Percentiles rank a stretch among this genome's conserved stretches.
Evolutionary conservation across 1,140 invertebrate species (phyloP).

Genomic region (Drosophila pandora): DNA sequence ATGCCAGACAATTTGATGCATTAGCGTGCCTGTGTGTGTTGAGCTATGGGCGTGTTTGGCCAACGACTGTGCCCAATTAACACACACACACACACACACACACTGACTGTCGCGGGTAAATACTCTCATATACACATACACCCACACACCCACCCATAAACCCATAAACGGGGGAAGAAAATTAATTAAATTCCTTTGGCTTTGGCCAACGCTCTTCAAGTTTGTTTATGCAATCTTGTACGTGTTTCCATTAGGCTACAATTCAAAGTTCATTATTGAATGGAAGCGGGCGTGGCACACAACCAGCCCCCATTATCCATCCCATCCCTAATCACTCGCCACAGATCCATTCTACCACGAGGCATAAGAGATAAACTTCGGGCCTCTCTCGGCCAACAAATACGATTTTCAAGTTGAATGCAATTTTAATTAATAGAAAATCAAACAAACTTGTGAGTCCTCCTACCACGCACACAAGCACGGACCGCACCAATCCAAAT

Average conservation of each 20-base stretch:
- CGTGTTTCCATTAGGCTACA: conserved; percentile 79
- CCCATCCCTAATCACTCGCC: background rate
- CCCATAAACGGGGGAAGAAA: conserved; percentile 60
- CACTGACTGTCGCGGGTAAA: conserved; percentile 26
- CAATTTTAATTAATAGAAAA: conserved; percentile 83
- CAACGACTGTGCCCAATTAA: conserved; percentile 66
- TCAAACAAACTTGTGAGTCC: conserved; percentile 70
- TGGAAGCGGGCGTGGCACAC: conserved; percentile 24
- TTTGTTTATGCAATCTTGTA: conserved; percentile 75
- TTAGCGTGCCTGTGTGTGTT: conserved; percentile 42
- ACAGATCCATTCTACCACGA: background rate
- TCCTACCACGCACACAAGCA: conserved; percentile 22
- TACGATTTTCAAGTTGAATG: conserved; percentile 81
- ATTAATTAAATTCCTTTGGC: conserved; percentile 68
- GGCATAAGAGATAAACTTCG: conserved; percentile 52
- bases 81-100: conserved; percentile 15
- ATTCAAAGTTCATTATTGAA: conserved; percentile 77
- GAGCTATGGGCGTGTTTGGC: conserved; percentile 60
- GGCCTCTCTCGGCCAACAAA: conserved; percentile 55
- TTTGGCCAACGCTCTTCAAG: conserved; percentile 32
- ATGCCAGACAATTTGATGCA: conserved; percentile 75
- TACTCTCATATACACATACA: conserved; percentile 4
- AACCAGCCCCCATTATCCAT: background rate
- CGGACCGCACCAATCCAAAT: conserved; percentile 18
- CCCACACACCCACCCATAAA: conserved; percentile 47